A percentile compares a stretch with the other conserved stretches of the same genome.
These are phyloP conservation scores for Motacilla tschutschensis DNA, from an alignment of 2,113 vertebrate genomes.

Conservation along the genomic window DNA sequence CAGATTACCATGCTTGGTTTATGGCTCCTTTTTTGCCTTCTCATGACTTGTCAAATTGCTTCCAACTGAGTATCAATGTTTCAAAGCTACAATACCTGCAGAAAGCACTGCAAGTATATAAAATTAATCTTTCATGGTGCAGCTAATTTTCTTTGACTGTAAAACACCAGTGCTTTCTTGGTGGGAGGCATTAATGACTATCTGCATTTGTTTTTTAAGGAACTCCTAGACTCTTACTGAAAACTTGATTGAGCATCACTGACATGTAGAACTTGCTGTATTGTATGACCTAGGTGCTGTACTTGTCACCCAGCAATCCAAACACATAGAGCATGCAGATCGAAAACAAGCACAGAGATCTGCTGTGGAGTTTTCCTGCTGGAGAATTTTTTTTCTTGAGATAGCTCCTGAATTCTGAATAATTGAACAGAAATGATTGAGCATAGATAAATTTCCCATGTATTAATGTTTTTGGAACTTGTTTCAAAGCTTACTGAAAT, in stretches of 20 bases:
- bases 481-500: not conserved
- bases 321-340: not conserved
- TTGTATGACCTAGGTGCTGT: not conserved
- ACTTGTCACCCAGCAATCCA: not conserved
- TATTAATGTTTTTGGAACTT: not conserved
- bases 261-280: not conserved
- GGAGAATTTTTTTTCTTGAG: not conserved
- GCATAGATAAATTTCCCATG: not conserved
- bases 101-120: not conserved
- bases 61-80: not conserved
- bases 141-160: not conserved
- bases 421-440: not conserved
- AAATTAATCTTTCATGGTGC: not conserved
- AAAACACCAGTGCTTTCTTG: not conserved
- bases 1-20: slow-evolving; percentile 4
- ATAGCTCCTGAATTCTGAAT: not conserved
- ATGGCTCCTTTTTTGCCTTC: slow-evolving; percentile 6
- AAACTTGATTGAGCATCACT: not conserved
- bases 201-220: not conserved
- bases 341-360: not conserved
- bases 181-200: not conserved
- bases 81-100: not conserved
- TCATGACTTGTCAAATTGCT: not conserved
- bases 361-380: not conserved
- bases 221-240: not conserved